Conservation (phyloP, 2,113 vertebrate species). For the Alexandromys fortis region DNA sequence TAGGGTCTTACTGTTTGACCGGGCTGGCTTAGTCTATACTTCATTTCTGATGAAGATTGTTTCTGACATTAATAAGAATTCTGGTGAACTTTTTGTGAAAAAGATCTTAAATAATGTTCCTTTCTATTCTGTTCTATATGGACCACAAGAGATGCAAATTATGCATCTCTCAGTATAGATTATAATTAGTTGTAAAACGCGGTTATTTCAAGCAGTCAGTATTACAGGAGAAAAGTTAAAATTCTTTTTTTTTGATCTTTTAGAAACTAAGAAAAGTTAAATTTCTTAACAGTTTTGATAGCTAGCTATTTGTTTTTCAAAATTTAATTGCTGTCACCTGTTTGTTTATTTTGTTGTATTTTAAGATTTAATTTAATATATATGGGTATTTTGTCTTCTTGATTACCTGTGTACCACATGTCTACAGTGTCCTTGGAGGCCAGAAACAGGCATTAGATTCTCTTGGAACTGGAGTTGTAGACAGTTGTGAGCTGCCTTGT, state of each 20-base stretch:
- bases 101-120: slow-evolving; percentile 42
- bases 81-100: slow-evolving; percentile 46
- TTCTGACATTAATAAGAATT: slow-evolving; percentile 46
- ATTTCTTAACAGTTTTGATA: slow-evolving; percentile 34
- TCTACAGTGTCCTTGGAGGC: background rate
- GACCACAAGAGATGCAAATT: slow-evolving; percentile 12
- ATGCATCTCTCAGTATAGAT: slow-evolving; percentile 14
- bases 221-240: slow-evolving; percentile 7
- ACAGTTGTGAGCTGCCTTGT: background rate
- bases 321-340: background rate
- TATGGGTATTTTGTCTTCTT: background rate
- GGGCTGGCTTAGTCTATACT: slow-evolving; percentile 22
- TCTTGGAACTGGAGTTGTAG: background rate
- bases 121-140: slow-evolving; percentile 42
- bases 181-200: slow-evolving; percentile 47
- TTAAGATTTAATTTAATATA: background rate
- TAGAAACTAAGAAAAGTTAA: background rate
- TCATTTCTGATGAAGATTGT: slow-evolving; percentile 34
- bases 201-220: slow-evolving; percentile 33
- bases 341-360: slow-evolving; percentile 20
- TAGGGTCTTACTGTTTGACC: background rate
- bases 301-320: slow-evolving; percentile 16
- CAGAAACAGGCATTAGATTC: background rate
- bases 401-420: background rate
- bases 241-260: background rate